Base-by-base conservation (phyloP, 2,888 invertebrate species). In the Lithophane semibrunnea region DNA sequence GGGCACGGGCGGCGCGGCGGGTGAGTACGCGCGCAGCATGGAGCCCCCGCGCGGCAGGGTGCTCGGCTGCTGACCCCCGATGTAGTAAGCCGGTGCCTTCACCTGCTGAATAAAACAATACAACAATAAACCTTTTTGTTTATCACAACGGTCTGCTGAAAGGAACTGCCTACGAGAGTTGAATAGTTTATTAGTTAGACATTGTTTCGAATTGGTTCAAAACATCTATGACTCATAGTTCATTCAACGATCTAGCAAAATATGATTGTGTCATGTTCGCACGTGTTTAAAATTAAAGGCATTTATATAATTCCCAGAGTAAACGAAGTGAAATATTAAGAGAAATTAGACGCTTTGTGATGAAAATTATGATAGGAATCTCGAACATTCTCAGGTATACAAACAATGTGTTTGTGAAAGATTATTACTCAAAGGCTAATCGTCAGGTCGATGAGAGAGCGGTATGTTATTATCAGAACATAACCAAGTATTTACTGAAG, bases 71-170 rank as follows among this genome's bases (percentile, higher is more conserved):
- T 90, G 92, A 13, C 97, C 97, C 2, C 98, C 98, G 95, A 98
- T 98, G 94, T 98, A 98, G 92, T 98, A 98, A 7, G 98, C 98
- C 21, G 97, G 97, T n/a, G 97, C 97, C 87, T 97, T 97, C 8
- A 92, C 94, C 95, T 96, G 87, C 63, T 44, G 64, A 73, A 74
- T 29, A 37, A 63, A 0, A 58, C 29, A n/a, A 70, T 18, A 66
- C 13, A 56, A 74, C n/a, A n/a, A 44, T 79, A 18, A 80, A 67
- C 29, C n/a, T 8, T 16, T 58, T 58, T 80, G 64, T 73, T 72
- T 58, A 58, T 65, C 73, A 52, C 42, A 80, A 37, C 21, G n/a
- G 9, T 37, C n/a, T 44, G 67, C n/a, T n/a, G 7, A 49, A 44
- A 63, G 13, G 13, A 82, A 37, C 21, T 24, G 65, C 44, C 12